Evolutionary conservation across 2,797 vertebrate genomes (phyloP).

Genomic region (Florisuga fusca): DNA sequence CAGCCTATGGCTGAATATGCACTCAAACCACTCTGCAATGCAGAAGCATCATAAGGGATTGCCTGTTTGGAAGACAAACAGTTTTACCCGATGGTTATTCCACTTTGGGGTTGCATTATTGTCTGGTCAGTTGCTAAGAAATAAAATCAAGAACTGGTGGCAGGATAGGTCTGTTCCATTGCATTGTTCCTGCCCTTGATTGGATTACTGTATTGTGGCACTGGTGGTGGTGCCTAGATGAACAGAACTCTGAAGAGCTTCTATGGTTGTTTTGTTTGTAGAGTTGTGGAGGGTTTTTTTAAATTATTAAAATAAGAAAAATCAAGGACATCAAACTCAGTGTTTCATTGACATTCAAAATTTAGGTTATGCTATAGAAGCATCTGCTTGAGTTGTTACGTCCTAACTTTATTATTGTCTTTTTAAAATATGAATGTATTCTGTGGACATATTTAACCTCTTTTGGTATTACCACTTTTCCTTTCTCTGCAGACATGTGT

Average conservation of each 20-base stretch:
- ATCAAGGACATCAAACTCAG: not conserved
- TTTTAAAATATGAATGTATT: constrained; percentile 25
- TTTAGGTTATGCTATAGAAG: not conserved
- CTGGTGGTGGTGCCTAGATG: not conserved
- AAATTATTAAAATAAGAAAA: not conserved
- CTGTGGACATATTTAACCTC: constrained; percentile 3
- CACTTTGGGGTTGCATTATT: constrained; percentile 2
- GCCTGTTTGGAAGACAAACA: constrained; percentile 53
- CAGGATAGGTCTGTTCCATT: not conserved
- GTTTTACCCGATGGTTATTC: constrained; percentile 21
- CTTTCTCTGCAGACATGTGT: not conserved
- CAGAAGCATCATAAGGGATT: constrained; percentile 32
- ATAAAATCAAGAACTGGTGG: not conserved
- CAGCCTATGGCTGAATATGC: constrained; percentile 57
- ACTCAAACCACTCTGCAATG: constrained; percentile 57
- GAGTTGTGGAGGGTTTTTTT: not conserved
- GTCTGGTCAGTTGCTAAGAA: not conserved
- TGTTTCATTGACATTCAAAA: not conserved
- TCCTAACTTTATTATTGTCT: not conserved
- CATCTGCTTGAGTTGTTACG: not conserved
- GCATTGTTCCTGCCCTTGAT: not conserved
- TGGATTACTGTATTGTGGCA: not conserved
- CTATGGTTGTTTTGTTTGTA: not conserved
- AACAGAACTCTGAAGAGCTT: not conserved
- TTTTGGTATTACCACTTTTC: not conserved